Percentiles rank a stretch among this genome's conserved stretches.
These are phyloP conservation scores for Amiota minor DNA, from an alignment of 2,888 invertebrate species.

Conservation along the genomic window DNA sequence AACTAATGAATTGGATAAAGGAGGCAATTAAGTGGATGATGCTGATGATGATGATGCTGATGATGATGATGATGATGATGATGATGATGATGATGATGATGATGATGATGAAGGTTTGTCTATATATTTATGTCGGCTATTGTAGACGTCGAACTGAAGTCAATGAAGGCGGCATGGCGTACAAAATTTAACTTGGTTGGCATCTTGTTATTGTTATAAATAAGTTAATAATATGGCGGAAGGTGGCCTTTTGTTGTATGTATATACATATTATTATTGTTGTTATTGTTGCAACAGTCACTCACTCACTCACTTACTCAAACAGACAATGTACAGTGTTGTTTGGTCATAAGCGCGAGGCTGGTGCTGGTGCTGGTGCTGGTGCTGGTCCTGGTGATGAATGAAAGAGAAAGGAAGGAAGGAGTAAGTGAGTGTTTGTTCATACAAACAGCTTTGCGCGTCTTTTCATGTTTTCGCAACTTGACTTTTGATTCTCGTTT, in stretches of 20 bases:
- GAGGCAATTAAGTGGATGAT: too few species aligned
- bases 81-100: too few species aligned
- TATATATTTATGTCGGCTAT: conserved; percentile 27
- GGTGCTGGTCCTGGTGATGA: conserved; percentile 2
- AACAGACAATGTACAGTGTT: too few species aligned
- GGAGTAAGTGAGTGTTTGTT: background rate
- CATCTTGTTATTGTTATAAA: conserved; percentile 72
- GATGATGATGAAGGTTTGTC: conserved; percentile 27
- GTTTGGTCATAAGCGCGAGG: background rate
- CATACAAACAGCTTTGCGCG: conserved; percentile 7
- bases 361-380: background rate
- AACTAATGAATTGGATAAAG: too few species aligned
- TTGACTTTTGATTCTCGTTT: background rate
- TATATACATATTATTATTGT: conserved; percentile 46
- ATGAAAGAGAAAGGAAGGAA: too few species aligned
- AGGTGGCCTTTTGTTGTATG: conserved; percentile 67
- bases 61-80: background rate
- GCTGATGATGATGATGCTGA: too few species aligned
- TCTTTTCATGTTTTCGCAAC: conserved; percentile 21
- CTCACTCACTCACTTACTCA: too few species aligned
- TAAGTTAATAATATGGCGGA: conserved; percentile 75
- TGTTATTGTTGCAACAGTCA: conserved; percentile 41
- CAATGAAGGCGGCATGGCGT: background rate
- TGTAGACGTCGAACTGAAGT: background rate
- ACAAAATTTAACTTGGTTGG: background rate